Percentiles rank a stretch among this genome's conserved stretches.
Conservation (phyloP, 2,797 vertebrate species). For the Acomys russatus region DNA sequence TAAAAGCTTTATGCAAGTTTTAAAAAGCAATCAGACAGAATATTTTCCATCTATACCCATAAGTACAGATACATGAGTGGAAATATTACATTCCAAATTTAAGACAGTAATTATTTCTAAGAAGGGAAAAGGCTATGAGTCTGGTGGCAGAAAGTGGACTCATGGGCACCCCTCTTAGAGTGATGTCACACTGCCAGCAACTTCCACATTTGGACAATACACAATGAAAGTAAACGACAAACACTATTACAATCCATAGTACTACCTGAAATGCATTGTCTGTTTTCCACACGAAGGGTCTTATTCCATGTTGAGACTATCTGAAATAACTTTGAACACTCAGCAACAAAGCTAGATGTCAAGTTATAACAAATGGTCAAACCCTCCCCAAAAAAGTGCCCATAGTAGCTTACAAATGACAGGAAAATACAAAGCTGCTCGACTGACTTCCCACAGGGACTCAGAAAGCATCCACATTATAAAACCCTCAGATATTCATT, state of each 20-base stretch:
- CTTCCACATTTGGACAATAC: not conserved
- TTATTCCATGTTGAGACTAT: slow-evolving; percentile 21
- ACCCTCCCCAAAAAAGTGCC: not conserved
- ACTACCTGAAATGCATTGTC: not conserved
- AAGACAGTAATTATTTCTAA: not conserved
- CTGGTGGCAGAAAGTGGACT: not conserved
- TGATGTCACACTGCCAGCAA: not conserved
- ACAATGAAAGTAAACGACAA: slow-evolving; percentile 21
- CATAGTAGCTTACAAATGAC: not conserved
- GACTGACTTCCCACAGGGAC: slow-evolving; percentile 3
- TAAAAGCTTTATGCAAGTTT: not conserved
- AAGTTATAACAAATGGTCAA: not conserved
- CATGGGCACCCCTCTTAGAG: not conserved
- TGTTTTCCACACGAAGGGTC: not conserved
- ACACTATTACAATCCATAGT: not conserved
- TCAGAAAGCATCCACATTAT: not conserved
- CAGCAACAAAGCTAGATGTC: slow-evolving; percentile 37
- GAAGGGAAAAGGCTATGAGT: not conserved
- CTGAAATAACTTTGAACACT: slow-evolving; percentile 16
- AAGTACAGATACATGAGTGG: not conserved
- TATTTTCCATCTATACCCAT: not conserved
- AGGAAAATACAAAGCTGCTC: slow-evolving; percentile 27
- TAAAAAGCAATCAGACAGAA: not conserved
- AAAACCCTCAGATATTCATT: not conserved
- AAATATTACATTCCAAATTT: not conserved